Conservation (phyloP, 2,797 vertebrate species). For the Pampus argenteus region DNA sequence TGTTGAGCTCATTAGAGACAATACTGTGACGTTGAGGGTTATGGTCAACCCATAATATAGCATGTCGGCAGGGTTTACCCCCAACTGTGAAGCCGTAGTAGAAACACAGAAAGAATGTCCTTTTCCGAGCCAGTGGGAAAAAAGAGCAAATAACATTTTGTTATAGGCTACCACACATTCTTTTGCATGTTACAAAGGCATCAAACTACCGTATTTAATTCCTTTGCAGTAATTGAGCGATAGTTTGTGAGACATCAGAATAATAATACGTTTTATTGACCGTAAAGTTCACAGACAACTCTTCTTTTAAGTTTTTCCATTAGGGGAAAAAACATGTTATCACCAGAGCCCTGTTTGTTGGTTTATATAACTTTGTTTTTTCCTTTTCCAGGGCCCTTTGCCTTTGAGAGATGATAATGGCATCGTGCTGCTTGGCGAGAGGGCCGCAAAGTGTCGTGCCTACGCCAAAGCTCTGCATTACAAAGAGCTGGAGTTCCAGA, state of each 20-base stretch:
- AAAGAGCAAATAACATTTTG: conserved; percentile 1
- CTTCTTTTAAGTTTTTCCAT: neutral
- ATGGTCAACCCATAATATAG: conserved; percentile 36
- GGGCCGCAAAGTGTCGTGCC: conserved; percentile 97
- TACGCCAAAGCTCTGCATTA: conserved; percentile 99
- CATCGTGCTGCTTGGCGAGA: conserved; percentile 95
- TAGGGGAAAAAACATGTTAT: neutral
- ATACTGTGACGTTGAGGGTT: conserved; percentile 31
- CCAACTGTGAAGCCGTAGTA: conserved; percentile 28
- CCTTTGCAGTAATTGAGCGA: neutral
- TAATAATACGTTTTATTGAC: neutral
- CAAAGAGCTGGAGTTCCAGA: conserved; percentile 99
- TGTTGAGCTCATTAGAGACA: conserved; percentile 41
- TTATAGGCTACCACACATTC: neutral
- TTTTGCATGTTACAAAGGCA: neutral
- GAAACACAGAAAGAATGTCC: conserved; percentile 28
- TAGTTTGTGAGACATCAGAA: neutral
- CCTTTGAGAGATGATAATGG: conserved; percentile 97
- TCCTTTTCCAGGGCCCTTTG: conserved; percentile 89
- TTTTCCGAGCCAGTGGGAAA: conserved; percentile 36
- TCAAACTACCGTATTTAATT: neutral
- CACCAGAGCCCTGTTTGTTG: neutral
- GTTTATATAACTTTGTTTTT: conserved; percentile 25
- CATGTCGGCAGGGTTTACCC: conserved; percentile 31
- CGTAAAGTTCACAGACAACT: conserved; percentile 1